Base-by-base conservation (phyloP, 2,797 vertebrate genomes). In the Tauraco hartlaubi region DNA sequence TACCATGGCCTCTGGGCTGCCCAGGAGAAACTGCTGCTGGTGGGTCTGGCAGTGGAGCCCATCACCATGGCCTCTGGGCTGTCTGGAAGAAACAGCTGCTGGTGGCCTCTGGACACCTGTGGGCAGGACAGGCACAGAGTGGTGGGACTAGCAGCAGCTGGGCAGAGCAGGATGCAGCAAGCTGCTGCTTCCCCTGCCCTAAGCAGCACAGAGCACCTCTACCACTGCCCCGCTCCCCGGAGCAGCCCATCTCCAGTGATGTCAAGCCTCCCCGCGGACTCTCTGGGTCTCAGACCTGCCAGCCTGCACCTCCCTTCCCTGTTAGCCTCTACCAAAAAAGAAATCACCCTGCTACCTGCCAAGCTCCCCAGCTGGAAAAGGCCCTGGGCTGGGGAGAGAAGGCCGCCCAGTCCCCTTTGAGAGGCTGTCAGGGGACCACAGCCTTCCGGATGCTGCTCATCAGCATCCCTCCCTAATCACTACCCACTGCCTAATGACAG, bases 401-500 rank as follows among this genome's bases (percentile, higher is more conserved):
- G 21, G 76, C 49, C 11, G 15, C 62, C 46, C 4, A 0, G 37
- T 15, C 74, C 77, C 18, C 2, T 18, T 44, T 5, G 4, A 1
- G 1, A 86, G 49, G 71, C 89, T 90, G 81, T 82, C 6, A 4
- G 79, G 89, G 91, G 79, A 83, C 93, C 81, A n/a, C 26, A 29
- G 90, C 72, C 86, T 95, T 96, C 79, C 91, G 87, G 90, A 68
- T 94, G 92, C 88, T 21, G 37, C 95, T 96, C 92, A 83, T 96
- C 95, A 95, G 94, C 94, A 92, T 95, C 95, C 88, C 62, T 96
- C 95, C 82, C 55, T 97, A 96, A 97, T 96, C 73, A 16, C 94
- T 96, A 95, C 93, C 91, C 96, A 94, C 86, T 86, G 92, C 52
- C 68, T 97, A 97, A 97, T 97, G 96, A 97, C 92, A 96, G 95